Percentiles rank a stretch among this genome's conserved stretches.
These are phyloP conservation scores for Hipposideros larvatus DNA, from an alignment of 2,797 vertebrate genomes.

Conservation along the genomic window DNA sequence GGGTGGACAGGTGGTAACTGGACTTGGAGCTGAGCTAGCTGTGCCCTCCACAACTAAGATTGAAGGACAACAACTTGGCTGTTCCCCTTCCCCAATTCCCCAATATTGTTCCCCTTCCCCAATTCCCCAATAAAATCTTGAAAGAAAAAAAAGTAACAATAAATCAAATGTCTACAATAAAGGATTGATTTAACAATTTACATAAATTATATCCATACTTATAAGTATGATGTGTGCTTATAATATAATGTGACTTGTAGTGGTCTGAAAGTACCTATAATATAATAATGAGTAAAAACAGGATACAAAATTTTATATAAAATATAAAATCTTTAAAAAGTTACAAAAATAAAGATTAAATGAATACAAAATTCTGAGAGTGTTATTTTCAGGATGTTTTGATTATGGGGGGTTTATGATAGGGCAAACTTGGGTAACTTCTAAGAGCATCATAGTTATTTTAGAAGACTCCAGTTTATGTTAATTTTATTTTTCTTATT, in stretches of 20 bases:
- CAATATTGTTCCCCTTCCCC: too few relatives aligned
- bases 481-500: neutral
- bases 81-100: too few relatives aligned
- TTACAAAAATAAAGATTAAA: neutral
- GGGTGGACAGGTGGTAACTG: too few relatives aligned
- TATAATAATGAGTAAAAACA: constrained; percentile 4
- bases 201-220: neutral
- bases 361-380: neutral
- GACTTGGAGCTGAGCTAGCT: too few relatives aligned
- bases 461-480: neutral
- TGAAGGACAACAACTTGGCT: too few relatives aligned
- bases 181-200: neutral
- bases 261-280: neutral
- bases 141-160: too few relatives aligned
- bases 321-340: neutral
- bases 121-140: too few relatives aligned
- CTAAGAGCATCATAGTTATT: neutral
- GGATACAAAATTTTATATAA: neutral
- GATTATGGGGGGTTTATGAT: neutral
- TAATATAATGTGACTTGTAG: neutral
- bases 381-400: neutral
- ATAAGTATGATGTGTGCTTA: neutral
- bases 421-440: neutral
- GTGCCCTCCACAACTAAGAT: too few relatives aligned
- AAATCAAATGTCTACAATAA: neutral